A percentile compares a stretch with the other conserved stretches of the same genome.
These are phyloP conservation scores for Loris lydekkerianus DNA, from an alignment of 2,797 vertebrate species.

Conservation along the genomic window DNA sequence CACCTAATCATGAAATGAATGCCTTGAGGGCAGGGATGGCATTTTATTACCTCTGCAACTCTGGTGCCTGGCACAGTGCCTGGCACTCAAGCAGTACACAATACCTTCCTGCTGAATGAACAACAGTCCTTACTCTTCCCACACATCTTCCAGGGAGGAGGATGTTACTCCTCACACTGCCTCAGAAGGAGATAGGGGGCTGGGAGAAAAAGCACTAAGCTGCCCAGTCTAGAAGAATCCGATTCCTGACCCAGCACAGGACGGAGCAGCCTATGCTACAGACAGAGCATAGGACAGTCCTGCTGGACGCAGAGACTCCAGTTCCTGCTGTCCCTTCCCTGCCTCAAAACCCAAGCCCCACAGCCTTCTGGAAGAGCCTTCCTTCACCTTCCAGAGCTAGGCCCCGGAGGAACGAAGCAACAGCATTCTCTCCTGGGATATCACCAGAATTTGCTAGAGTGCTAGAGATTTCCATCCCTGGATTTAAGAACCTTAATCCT, in stretches of 20 bases:
- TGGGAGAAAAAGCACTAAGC: not conserved
- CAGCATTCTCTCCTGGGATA: conserved; percentile 52
- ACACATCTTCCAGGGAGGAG: not conserved
- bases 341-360: conserved; percentile 42
- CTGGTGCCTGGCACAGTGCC: not conserved
- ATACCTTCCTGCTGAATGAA: not conserved
- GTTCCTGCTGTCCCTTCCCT: not conserved
- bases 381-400: conserved; percentile 7
- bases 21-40: not conserved
- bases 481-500: conserved; percentile 72
- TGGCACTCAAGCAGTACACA: not conserved
- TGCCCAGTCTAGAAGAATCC: not conserved
- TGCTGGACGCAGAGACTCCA: not conserved
- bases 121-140: not conserved
- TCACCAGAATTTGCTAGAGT: conserved; percentile 53
- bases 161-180: not conserved
- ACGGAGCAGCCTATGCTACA: not conserved
- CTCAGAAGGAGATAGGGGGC: not conserved
- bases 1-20: not conserved
- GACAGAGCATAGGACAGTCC: not conserved
- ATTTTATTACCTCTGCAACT: not conserved
- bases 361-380: not conserved
- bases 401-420: conserved; percentile 18
- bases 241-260: not conserved
- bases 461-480: conserved; percentile 60